A percentile compares a stretch with the other conserved stretches of the same genome.
Conservation (phyloP, 2,113 vertebrate genomes). For the Brachyhypopomus gauderio region DNA sequence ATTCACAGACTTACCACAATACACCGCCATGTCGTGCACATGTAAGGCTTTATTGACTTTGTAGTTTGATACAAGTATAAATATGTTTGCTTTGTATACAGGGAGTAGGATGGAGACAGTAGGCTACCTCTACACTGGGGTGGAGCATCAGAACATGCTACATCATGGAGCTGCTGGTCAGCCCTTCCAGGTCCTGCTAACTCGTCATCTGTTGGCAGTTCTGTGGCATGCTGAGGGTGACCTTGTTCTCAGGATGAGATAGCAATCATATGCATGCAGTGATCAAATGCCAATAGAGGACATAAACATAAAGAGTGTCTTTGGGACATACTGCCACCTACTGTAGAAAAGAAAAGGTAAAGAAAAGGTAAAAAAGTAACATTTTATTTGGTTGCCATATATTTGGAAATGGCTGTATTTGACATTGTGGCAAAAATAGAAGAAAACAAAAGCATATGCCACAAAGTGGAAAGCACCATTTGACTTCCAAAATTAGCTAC, state of each 20-base stretch:
- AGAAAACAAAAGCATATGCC: not conserved
- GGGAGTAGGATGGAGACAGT: not conserved
- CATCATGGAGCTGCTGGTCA: not conserved
- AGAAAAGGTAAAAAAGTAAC: not conserved
- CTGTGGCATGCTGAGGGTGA: constrained; percentile 19
- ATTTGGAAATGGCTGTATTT: not conserved
- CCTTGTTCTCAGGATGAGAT: constrained; percentile 31
- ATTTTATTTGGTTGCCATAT: not conserved
- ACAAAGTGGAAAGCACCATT: not conserved
- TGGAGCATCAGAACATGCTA: not conserved
- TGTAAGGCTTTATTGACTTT: not conserved
- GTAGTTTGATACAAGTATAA: not conserved
- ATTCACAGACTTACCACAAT: not conserved
- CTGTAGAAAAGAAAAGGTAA: not conserved
- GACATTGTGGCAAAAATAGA: not conserved
- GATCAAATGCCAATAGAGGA: not conserved
- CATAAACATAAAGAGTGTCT: not conserved
- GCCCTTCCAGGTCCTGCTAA: constrained; percentile 9
- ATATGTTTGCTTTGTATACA: constrained; percentile 11
- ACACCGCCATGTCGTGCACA: not conserved
- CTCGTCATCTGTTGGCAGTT: constrained; percentile 11
- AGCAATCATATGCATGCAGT: constrained; percentile 31
- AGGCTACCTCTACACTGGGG: not conserved
- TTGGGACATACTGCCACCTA: constrained; percentile 34
- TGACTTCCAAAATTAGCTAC: not conserved